Percentiles rank a stretch among this genome's conserved stretches.
phyloP scores from a whole-genome alignment of 1,140 invertebrate genomes.

The Brachystomella parvula region DNA sequence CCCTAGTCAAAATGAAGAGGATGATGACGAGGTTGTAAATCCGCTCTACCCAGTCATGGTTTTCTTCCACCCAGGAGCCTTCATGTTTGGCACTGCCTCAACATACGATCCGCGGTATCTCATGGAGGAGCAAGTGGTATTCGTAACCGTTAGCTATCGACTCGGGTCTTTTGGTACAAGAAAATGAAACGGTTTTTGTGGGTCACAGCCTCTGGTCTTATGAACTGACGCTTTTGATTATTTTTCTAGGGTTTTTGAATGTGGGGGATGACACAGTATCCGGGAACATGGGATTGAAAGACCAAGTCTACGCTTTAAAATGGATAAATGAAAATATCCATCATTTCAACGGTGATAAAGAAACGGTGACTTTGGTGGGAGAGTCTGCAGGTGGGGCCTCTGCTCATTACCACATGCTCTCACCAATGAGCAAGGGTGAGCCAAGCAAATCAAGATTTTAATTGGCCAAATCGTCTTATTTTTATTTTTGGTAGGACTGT shows the following conservation, averaged over 20 bases:
- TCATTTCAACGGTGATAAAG: conserved; percentile 75
- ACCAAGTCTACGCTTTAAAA: conserved; percentile 21
- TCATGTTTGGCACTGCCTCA: conserved; percentile 21
- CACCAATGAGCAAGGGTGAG: conserved; percentile 25
- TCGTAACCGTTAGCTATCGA: conserved; percentile 27
- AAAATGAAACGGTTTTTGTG: neutral
- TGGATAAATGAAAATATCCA: conserved; percentile 67
- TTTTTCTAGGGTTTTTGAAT: conserved; percentile 19
- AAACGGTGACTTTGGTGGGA: conserved; percentile 78
- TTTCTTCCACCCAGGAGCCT: conserved; percentile 25
- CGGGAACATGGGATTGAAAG: conserved; percentile 24
- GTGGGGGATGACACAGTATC: conserved; percentile 14
- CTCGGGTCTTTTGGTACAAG: conserved; percentile 27
- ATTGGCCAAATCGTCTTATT: neutral
- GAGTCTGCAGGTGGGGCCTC: conserved; percentile 24
- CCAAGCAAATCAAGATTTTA: neutral
- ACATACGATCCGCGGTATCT: conserved; percentile 20
- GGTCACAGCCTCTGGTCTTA: no score
- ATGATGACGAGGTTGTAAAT: neutral
- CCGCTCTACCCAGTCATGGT: conserved; percentile 28
- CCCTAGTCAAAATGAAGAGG: no score
- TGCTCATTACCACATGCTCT: conserved; percentile 30
- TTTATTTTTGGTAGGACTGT: conserved; percentile 13
- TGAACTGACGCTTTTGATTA: neutral
- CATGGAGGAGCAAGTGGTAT: conserved; percentile 29